Conservation (phyloP, 2,797 vertebrate genomes). For the Channallabes apus region DNA sequence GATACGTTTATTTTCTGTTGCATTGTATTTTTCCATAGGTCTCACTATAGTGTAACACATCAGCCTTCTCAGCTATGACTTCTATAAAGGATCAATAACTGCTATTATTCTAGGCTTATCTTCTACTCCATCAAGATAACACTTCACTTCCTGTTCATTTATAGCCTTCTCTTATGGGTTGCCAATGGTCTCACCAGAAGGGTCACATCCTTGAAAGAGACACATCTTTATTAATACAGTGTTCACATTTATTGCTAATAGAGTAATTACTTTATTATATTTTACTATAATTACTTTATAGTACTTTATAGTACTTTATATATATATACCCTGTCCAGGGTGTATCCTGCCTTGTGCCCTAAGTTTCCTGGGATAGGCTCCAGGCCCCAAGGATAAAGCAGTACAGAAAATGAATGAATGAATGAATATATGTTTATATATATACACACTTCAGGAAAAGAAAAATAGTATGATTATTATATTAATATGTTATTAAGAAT, state of each 20-base stretch:
- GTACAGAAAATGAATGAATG: too few species aligned
- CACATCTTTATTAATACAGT: not conserved
- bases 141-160: conserved; percentile 11
- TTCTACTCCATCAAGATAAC: not conserved
- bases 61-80: not conserved
- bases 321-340: too few species aligned
- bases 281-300: too few species aligned
- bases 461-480: too few species aligned
- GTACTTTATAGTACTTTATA: too few species aligned
- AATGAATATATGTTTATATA: too few species aligned
- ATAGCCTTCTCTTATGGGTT: not conserved
- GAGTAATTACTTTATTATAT: not conserved
- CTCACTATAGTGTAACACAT: not conserved
- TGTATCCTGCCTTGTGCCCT: too few species aligned
- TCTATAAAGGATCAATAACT: conserved; percentile 11
- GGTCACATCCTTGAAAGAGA: not conserved
- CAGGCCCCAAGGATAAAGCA: too few species aligned
- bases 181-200: not conserved
- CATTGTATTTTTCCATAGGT: not conserved
- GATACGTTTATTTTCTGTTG: not conserved
- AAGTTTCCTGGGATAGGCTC: too few species aligned
- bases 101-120: not conserved
- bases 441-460: too few species aligned
- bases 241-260: not conserved
- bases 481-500: too few species aligned